Percentiles rank a stretch among this genome's conserved stretches.
phyloP scores from a whole-genome alignment of 2,797 vertebrate genomes.

The Echeneis naucrates region DNA sequence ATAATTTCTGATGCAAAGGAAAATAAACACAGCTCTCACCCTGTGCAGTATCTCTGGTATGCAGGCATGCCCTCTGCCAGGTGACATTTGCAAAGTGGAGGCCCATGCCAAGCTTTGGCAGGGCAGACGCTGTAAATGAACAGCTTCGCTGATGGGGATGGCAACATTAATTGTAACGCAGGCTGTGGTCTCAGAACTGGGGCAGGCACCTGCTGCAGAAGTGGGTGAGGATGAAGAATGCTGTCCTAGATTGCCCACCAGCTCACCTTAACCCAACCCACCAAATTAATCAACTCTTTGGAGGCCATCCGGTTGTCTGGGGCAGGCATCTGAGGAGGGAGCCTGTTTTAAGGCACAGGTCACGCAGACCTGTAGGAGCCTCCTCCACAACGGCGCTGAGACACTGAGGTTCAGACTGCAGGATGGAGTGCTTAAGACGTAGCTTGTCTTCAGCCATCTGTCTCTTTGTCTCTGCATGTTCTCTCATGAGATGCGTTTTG shows the following conservation, averaged over 20 bases:
- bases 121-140: slow-evolving; percentile 48
- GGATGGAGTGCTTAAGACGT: slow-evolving; percentile 60
- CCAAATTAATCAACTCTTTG: slow-evolving; percentile 83
- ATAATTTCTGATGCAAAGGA: slow-evolving; percentile 4
- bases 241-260: slow-evolving; percentile 83
- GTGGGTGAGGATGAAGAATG: slow-evolving; percentile 87
- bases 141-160: slow-evolving; percentile 59
- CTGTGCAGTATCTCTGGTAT: slow-evolving; percentile 5
- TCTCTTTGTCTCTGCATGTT: slow-evolving; percentile 67
- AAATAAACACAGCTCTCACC: neutral
- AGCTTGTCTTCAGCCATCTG: slow-evolving; percentile 75
- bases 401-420: slow-evolving; percentile 58
- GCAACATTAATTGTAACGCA: slow-evolving; percentile 79
- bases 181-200: slow-evolving; percentile 81
- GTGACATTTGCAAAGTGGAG: slow-evolving; percentile 46
- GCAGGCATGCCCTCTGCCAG: slow-evolving; percentile 28
- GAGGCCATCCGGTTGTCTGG: slow-evolving; percentile 77
- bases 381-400: slow-evolving; percentile 19
- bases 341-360: slow-evolving; percentile 73
- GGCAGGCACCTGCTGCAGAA: slow-evolving; percentile 87
- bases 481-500: slow-evolving; percentile 70
- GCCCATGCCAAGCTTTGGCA: slow-evolving; percentile 40
- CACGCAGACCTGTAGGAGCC: slow-evolving; percentile 66
- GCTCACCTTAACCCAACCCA: slow-evolving; percentile 78
- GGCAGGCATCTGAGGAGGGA: slow-evolving; percentile 66